Conservation (phyloP, 2,113 vertebrate species). For the Phycodurus eques region DNA sequence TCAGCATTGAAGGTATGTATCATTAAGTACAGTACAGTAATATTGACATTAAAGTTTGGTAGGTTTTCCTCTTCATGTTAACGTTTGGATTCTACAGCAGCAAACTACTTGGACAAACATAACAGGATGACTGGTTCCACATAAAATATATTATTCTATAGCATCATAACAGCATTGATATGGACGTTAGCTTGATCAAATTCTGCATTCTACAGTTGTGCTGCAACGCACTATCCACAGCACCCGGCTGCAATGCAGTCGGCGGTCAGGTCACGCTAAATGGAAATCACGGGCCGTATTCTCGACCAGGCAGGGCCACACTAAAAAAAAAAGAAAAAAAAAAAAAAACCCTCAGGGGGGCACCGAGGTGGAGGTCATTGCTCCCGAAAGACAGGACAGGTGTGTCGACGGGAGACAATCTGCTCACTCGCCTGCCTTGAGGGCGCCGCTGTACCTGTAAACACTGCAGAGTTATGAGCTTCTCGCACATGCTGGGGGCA, state of each 20-base stretch:
- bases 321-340: neutral
- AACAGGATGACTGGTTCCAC: neutral
- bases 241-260: neutral
- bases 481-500: slow-evolving; percentile 48
- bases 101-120: neutral
- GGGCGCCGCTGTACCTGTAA: slow-evolving; percentile 55
- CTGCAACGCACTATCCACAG: neutral
- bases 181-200: neutral
- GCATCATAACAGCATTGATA: neutral
- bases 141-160: neutral
- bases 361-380: slow-evolving; percentile 48
- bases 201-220: neutral
- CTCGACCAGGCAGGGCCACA: slow-evolving; percentile 3
- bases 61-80: neutral
- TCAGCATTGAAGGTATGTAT: too few relatives aligned
- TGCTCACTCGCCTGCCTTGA: slow-evolving; percentile 38
- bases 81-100: neutral
- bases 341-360: slow-evolving; percentile 28
- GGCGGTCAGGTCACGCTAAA: neutral
- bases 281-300: slow-evolving; percentile 34
- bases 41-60: neutral
- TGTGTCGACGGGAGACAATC: slow-evolving; percentile 51
- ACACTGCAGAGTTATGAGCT: slow-evolving; percentile 54
- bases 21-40: neutral
- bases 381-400: slow-evolving; percentile 52